Evolutionary conservation across 53 echinoderm and acorn worm genomes (phyloP), one percentile per base, ranked within the genome.

Genomic region (Hippasteria phrygiana): DNA sequence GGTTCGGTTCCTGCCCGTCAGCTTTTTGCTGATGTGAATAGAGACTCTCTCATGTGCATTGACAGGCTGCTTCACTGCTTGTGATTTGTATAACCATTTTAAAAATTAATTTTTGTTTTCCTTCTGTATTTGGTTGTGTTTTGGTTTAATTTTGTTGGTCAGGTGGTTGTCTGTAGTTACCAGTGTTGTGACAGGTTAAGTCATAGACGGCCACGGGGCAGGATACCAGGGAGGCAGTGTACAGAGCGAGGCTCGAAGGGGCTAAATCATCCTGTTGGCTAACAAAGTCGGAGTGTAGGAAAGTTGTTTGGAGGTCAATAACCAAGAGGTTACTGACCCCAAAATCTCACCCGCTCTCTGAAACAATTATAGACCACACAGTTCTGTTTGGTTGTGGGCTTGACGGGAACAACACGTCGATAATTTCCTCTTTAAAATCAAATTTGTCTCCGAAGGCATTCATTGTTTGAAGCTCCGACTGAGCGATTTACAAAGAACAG

Each of bases 161-260:
- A 76, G 76, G 76, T 76, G 76, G 76, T 76, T 76, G 47, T 33
- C 35, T 76, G 76, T 76, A 76, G 53, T 51, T 51, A 76, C 51
- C 76, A 76, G 14, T 76, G 76, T 76, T 76, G 50, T 76, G 76
- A 76, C 76, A 76, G 76, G 76, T 51, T 48, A 76, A 45, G 43
- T 74, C 9, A 48, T 76, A 76, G 16, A 33, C 34, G 51, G 76
- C 76, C 34, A 76, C n/a, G 34, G 76, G 76, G 76, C 76, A 76
- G 48, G 48, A 43, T 53, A 76, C 76, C 48, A 48, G 76, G 50
- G 20, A 41, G 73, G 42, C 73, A 45, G 6, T 45, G 46, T 5
- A 45, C 59, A 24, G 59, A 59, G 59, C 27, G n/a, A n/a, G n/a
- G n/a, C n/a, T n/a, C n/a, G n/a, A n/a, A 4, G 20, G 51, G 51